Conservation (phyloP, 2,888 invertebrate species). For the Pasiphila rectangulata region DNA sequence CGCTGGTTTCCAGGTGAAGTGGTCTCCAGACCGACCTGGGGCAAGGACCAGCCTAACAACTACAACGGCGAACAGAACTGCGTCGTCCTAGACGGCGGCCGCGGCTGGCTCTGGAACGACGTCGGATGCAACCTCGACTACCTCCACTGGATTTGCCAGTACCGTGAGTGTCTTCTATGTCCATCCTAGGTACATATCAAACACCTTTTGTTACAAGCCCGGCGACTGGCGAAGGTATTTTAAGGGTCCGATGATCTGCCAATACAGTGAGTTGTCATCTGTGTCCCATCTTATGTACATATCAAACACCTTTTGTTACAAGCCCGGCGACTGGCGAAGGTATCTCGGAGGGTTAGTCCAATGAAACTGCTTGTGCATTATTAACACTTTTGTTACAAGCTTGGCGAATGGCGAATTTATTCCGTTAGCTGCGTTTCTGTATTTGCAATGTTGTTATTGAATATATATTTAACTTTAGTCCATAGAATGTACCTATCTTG, state of each 20-base stretch:
- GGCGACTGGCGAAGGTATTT: conserved; percentile 39
- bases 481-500: no score
- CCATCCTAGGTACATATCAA: conserved; percentile 68
- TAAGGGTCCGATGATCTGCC: conserved; percentile 90
- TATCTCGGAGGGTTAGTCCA: no score
- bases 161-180: conserved; percentile 86
- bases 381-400: conserved; percentile 52
- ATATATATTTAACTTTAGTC: no score
- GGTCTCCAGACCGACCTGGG: conserved; percentile 91
- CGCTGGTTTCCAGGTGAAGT: conserved; percentile 83
- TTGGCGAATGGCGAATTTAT: conserved; percentile 52
- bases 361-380: conserved; percentile 89
- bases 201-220: conserved; percentile 48
- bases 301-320: conserved; percentile 58
- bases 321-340: conserved; percentile 44
- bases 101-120: conserved; percentile 96
- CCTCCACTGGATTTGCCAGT: conserved; percentile 95
- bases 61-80: conserved; percentile 98
- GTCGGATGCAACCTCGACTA: conserved; percentile 96
- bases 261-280: conserved; percentile 90
- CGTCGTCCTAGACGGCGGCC: conserved; percentile 94
- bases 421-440: no score
- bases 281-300: conserved; percentile 69
- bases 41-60: conserved; percentile 96
- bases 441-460: no score